These are phyloP conservation scores for Chloroclystis v-ata DNA, from an alignment of 2,888 invertebrate genomes.

Conservation along the genomic window DNA sequence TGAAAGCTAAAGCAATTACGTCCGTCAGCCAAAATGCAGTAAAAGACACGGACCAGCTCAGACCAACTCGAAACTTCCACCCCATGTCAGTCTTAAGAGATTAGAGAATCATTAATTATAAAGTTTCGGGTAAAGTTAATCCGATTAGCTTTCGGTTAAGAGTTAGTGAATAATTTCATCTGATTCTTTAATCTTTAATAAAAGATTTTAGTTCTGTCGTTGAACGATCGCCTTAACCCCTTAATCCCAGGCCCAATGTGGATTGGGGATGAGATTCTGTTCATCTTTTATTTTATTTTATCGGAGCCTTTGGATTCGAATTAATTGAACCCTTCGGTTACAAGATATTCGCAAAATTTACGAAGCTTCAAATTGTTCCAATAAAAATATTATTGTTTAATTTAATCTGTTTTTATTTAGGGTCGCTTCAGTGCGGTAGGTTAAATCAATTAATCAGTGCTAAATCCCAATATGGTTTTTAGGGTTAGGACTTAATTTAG, in stretches of 20 bases:
- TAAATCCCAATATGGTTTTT: no score
- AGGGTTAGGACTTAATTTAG: no score
- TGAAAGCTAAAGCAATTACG: neutral
- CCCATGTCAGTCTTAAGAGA: conserved; percentile 50
- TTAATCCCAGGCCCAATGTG: conserved; percentile 33
- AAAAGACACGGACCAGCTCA: conserved; percentile 20
- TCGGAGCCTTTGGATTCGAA: conserved; percentile 24
- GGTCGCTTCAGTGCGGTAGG: neutral
- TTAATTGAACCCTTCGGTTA: conserved; percentile 25
- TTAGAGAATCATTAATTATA: conserved; percentile 59
- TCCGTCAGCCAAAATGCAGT: conserved; percentile 3
- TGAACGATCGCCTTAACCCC: conserved; percentile 27
- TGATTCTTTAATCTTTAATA: conserved; percentile 29
- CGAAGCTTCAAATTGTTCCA: neutral
- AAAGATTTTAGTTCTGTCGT: conserved; percentile 21
- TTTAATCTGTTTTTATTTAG: neutral
- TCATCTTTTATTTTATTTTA: conserved; percentile 35
- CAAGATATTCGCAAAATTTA: conserved; percentile 9
- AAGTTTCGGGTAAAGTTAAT: conserved; percentile 52
- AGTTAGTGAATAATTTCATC: conserved; percentile 40
- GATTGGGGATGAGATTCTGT: conserved; percentile 33
- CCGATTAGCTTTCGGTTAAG: conserved; percentile 47
- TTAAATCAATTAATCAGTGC: no score
- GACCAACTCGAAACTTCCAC: conserved; percentile 34
- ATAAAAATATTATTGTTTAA: conserved; percentile 1